Conservation (phyloP, 2,113 vertebrate species). For the Tragulus kanchil region DNA sequence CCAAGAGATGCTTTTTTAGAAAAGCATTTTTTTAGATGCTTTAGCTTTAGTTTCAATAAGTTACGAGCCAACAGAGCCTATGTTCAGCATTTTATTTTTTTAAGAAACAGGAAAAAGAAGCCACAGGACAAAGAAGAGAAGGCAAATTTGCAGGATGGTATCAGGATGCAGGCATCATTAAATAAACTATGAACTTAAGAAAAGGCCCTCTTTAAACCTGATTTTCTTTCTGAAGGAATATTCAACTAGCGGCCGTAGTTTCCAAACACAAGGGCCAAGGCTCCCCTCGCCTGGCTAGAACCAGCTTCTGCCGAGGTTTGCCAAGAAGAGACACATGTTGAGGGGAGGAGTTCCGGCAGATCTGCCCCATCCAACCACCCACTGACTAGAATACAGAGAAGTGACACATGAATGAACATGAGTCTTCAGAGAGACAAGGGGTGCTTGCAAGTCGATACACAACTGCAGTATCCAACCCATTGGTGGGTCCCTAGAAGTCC, state of each 20-base stretch:
- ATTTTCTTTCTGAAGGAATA: background rate
- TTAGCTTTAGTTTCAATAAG: conserved; percentile 45
- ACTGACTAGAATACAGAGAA: background rate
- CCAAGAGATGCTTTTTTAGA: background rate
- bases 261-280: background rate
- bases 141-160: background rate
- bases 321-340: background rate
- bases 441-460: background rate
- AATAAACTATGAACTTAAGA: background rate
- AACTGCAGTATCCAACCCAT: fast-evolving
- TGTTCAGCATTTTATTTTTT: background rate
- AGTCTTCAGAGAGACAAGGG: background rate
- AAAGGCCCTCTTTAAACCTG: background rate
- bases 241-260: background rate
- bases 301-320: background rate
- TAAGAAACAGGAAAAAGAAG: background rate
- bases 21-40: background rate
- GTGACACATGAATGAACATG: background rate
- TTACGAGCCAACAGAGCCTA: background rate
- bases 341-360: background rate
- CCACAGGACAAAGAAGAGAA: background rate
- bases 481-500: background rate
- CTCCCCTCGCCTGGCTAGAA: background rate
- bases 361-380: background rate
- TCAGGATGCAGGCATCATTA: background rate